Percentiles rank a stretch among this genome's conserved stretches.
These are phyloP conservation scores for Steinernema carpocapsae DNA, from an alignment of 2,888 invertebrate species.

Conservation along the genomic window DNA sequence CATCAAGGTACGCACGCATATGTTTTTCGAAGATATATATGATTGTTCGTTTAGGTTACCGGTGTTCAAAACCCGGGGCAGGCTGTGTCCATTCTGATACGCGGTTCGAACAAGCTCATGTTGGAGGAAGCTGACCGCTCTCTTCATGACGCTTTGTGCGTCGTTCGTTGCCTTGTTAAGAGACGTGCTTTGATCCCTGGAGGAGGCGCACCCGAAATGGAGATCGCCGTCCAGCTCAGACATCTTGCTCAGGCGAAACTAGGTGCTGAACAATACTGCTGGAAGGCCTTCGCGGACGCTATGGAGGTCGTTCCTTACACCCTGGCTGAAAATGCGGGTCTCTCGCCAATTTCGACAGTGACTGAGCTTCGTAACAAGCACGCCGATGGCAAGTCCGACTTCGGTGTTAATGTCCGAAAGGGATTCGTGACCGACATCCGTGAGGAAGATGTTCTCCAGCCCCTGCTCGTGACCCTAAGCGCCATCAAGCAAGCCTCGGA, in stretches of 20 bases:
- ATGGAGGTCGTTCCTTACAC: slow-evolving; percentile 85
- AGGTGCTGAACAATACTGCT: slow-evolving; percentile 92
- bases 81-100: slow-evolving; percentile 89
- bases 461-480: slow-evolving; percentile 89
- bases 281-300: slow-evolving; percentile 92
- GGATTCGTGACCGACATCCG: slow-evolving; percentile 95
- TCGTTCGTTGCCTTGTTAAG: slow-evolving; percentile 93
- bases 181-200: slow-evolving; percentile 74
- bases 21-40: slow-evolving; percentile 12
- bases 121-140: slow-evolving; percentile 88
- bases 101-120: slow-evolving; percentile 86
- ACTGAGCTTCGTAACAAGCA: slow-evolving; percentile 93
- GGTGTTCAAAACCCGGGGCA: slow-evolving; percentile 85
- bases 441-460: slow-evolving; percentile 95
- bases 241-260: slow-evolving; percentile 80
- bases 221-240: slow-evolving; percentile 83
- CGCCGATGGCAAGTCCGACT: slow-evolving; percentile 82
- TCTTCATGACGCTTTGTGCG: slow-evolving; percentile 88
- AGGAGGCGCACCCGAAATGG: slow-evolving; percentile 96
- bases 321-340: slow-evolving; percentile 87
- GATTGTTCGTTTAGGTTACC: slow-evolving; percentile 75
- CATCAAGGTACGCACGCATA: slow-evolving; percentile 78
- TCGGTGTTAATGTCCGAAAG: slow-evolving; percentile 92
- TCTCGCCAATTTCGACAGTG: slow-evolving; percentile 91
- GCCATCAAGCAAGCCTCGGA: slow-evolving; percentile 92